Percentiles rank a stretch among this genome's conserved stretches.
Conservation (phyloP, 2,113 vertebrate genomes). For the Sturnira hondurensis region DNA sequence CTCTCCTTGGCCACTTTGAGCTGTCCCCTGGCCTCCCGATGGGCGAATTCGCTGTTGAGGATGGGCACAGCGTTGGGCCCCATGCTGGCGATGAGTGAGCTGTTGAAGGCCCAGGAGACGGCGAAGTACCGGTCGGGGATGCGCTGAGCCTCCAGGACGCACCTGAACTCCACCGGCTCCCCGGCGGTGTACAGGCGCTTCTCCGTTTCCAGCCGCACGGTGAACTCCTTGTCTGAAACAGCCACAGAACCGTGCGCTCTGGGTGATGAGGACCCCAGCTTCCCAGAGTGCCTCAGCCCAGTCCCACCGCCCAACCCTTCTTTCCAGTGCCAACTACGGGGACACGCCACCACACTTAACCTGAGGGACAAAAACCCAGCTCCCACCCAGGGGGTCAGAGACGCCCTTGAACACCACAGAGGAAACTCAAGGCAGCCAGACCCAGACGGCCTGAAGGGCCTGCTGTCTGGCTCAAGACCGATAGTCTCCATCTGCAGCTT, state of each 20-base stretch:
- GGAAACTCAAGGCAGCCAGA: neutral
- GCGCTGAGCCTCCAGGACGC: slow-evolving; percentile 95
- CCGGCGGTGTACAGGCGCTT: slow-evolving; percentile 93
- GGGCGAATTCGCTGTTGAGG: slow-evolving; percentile 90
- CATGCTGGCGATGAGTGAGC: slow-evolving; percentile 94
- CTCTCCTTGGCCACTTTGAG: slow-evolving; percentile 93
- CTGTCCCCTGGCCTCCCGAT: slow-evolving; percentile 89
- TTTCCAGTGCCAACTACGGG: neutral
- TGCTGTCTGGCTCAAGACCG: no score
- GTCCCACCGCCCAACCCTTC: neutral
- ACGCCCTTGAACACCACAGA: neutral
- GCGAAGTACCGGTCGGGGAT: slow-evolving; percentile 95
- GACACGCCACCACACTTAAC: no score
- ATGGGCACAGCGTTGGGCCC: slow-evolving; percentile 92
- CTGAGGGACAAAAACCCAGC: neutral
- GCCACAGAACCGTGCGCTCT: neutral
- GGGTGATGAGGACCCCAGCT: neutral
- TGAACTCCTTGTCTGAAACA: slow-evolving; percentile 92
- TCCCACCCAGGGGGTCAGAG: neutral
- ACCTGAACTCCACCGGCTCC: slow-evolving; percentile 93
- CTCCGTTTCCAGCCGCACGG: slow-evolving; percentile 93
- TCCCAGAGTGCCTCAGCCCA: neutral
- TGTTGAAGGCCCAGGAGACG: slow-evolving; percentile 99
- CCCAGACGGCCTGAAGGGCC: neutral
- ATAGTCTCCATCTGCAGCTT: neutral